Base-by-base conservation (phyloP, 2,888 invertebrate genomes). In the Thera obeliscata region DNA sequence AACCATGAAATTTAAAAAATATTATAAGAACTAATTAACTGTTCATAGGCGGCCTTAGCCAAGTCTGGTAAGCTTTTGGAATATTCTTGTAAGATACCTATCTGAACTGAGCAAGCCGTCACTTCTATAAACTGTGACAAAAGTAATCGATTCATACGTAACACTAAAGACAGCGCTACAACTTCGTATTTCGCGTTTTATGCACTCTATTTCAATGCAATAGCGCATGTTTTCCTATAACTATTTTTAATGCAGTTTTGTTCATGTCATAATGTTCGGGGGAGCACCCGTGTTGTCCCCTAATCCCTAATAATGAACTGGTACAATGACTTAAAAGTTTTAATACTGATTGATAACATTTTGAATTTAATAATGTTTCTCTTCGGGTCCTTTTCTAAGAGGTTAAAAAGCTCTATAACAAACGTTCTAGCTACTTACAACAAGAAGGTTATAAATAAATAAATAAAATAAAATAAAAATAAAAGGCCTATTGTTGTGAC, bases 141-240 rank as follows among this genome's bases (percentile, higher is more conserved):
- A 83, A 86, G 85, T 89, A 88, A 88, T 89, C 88, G 86, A 90
- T 89, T 88, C 87, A 87, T 76, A 82, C 82, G 87, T 86, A 88
- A 89, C 88, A 89, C 91, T 88, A 91, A 92, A 89, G 89, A 91
- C 91, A 89, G 89, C 64, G 66, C 48, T 63, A 71, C 81, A 65
- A 71, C 64, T 43, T 61, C 72, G 63, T 48, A n/a, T 43, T 62
- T 50, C 65, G 36, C 35, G 60, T 59, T 3, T 9, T 3, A n/a
- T 56, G 64, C 61, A 55, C 70, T 69, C 61, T 79, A 78, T 61
- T 4, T 0, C 35, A 0, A 67, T 0, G 0, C 0, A 0, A 54
- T 72, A 79, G 64, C 69, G 72, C 38, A 61, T 22, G 72, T 71
- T 72, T 64, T 78, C 0, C 4, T 56, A 41, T 4, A 50, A 33